These are phyloP conservation scores for Zaprionus bogoriensis DNA, from an alignment of 2,888 invertebrate species.

Conservation along the genomic window DNA sequence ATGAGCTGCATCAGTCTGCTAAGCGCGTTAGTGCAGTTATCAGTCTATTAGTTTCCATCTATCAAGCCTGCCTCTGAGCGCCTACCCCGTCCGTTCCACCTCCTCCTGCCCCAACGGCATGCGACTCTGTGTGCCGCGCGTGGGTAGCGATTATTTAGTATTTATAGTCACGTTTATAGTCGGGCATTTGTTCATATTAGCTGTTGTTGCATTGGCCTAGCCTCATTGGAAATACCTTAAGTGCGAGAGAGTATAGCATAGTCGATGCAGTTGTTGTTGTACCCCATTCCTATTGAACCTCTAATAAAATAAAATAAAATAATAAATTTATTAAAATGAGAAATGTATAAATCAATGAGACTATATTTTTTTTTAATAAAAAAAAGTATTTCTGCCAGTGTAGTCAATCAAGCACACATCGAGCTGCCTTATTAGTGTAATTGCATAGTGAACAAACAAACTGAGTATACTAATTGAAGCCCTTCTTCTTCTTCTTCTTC, in stretches of 20 bases:
- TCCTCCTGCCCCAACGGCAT: background rate
- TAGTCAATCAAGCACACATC: background rate
- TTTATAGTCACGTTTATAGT: constrained; percentile 41
- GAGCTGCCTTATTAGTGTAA: background rate
- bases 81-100: background rate
- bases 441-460: background rate
- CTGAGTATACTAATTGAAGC: background rate
- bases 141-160: constrained; percentile 43
- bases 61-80: constrained; percentile 26
- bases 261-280: no score
- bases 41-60: constrained; percentile 68
- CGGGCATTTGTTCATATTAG: constrained; percentile 31
- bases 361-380: no score
- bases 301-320: no score
- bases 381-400: background rate
- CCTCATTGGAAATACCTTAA: background rate
- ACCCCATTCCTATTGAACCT: no score
- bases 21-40: constrained; percentile 73
- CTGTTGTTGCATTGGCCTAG: background rate
- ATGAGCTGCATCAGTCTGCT: constrained; percentile 45
- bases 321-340: no score
- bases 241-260: background rate
- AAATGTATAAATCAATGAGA: no score
- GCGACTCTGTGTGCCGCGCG: constrained; percentile 8
- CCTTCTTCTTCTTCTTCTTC: background rate